phyloP scores from a whole-genome alignment of 2,113 vertebrate genomes.

The Malaclemys terrapin region DNA sequence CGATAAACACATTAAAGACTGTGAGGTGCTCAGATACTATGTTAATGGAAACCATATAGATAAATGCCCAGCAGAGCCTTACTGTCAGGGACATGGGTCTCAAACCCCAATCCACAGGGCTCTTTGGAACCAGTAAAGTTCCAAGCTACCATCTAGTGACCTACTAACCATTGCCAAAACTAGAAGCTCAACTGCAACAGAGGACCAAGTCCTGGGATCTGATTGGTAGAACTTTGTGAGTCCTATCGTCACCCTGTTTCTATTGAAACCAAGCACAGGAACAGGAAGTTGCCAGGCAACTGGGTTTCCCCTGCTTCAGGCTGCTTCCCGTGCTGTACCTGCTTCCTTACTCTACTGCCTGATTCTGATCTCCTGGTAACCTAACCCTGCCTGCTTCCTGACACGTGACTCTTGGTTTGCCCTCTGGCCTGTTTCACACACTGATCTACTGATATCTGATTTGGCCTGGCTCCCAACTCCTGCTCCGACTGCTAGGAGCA shows the following conservation, averaged over 20 bases:
- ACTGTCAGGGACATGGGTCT: background rate
- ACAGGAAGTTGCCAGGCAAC: background rate
- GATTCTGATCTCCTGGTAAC: background rate
- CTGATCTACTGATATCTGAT: background rate
- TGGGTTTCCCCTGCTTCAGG: background rate
- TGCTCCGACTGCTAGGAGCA: background rate
- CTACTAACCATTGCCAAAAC: background rate
- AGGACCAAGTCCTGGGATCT: background rate
- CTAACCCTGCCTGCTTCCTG: background rate
- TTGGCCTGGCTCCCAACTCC: background rate
- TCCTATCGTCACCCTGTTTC: background rate
- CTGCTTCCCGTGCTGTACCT: background rate
- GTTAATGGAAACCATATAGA: fast-evolving
- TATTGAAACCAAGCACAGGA: background rate
- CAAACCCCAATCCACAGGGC: background rate
- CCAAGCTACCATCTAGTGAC: background rate
- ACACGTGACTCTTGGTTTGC: background rate
- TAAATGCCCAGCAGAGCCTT: fast-evolving
- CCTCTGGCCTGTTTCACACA: background rate
- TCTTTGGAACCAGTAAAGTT: background rate
- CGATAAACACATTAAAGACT: fast-evolving
- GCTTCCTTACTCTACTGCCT: background rate
- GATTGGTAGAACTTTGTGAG: background rate
- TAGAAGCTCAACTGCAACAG: background rate
- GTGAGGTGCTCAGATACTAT: background rate